Conservation (phyloP, 1,140 invertebrate species). For the Drosophila guanche region DNA sequence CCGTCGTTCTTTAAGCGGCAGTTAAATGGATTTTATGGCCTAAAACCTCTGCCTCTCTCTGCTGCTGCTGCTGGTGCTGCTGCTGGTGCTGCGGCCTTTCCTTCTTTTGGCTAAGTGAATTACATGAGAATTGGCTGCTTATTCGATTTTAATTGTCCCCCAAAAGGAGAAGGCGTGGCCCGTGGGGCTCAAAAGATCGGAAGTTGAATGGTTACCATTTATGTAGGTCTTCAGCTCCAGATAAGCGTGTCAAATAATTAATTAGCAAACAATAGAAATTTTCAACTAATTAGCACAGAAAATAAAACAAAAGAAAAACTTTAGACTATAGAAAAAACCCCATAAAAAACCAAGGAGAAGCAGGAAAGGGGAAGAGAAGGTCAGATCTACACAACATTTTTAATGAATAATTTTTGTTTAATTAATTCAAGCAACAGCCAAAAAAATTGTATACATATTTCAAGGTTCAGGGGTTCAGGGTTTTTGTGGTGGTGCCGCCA, state of each 20-base stretch:
- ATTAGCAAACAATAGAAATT: constrained; percentile 67
- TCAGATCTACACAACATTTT: constrained; percentile 59
- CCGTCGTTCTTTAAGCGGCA: constrained; percentile 61
- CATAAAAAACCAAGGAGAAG: too few relatives aligned
- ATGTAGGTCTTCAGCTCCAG: constrained; percentile 30
- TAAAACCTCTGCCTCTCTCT: constrained; percentile 7
- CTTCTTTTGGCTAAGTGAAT: constrained; percentile 64
- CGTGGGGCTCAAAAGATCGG: constrained; percentile 37
- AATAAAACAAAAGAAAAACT: constrained; percentile 27
- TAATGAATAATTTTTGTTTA: constrained; percentile 56
- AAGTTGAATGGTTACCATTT: constrained; percentile 49
- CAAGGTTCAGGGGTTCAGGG: constrained; percentile 64
- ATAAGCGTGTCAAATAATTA: constrained; percentile 81
- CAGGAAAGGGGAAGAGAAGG: constrained; percentile 8
- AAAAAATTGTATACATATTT: constrained; percentile 51
- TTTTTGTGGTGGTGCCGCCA: constrained; percentile 1
- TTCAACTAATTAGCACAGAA: constrained; percentile 77
- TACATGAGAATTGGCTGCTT: constrained; percentile 76
- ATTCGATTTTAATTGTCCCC: constrained; percentile 74
- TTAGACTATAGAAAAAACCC: too few relatives aligned
- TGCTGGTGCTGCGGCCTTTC: too few relatives aligned
- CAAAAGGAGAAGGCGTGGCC: constrained; percentile 34
- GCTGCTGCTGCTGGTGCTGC: too few relatives aligned
- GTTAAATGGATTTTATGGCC: constrained; percentile 74
- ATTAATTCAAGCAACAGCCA: constrained; percentile 63